phyloP scores from a whole-genome alignment of 2,888 invertebrate species.

The Thereva unica region DNA sequence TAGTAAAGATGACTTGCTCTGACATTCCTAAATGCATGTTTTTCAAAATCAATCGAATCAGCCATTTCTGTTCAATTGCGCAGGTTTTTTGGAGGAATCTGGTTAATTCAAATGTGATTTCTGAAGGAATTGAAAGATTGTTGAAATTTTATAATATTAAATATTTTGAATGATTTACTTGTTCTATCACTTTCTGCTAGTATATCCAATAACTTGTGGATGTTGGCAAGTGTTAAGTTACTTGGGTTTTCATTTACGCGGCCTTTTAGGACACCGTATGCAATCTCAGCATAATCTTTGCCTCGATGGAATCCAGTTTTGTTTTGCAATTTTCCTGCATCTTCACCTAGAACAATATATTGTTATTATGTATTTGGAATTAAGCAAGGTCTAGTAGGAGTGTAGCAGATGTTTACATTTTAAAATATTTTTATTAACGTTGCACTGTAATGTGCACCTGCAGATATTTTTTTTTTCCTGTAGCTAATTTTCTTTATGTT shows the following conservation, averaged over 20 bases:
- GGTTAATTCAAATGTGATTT: slow-evolving; percentile 67
- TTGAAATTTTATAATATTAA: slow-evolving; percentile 15
- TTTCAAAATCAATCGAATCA: slow-evolving; percentile 85
- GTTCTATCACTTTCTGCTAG: slow-evolving; percentile 70
- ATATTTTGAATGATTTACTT: slow-evolving; percentile 59
- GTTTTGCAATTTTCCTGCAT: slow-evolving; percentile 48
- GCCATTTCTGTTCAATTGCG: slow-evolving; percentile 84
- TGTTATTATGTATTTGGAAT: background rate
- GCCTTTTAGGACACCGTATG: slow-evolving; percentile 70
- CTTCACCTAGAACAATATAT: slow-evolving; percentile 51
- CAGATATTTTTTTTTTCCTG: no score
- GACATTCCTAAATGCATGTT: slow-evolving; percentile 79
- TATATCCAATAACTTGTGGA: slow-evolving; percentile 76
- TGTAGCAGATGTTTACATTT: background rate
- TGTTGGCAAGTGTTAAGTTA: slow-evolving; percentile 66
- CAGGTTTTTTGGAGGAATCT: slow-evolving; percentile 70
- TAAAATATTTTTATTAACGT: background rate
- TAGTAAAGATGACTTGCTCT: slow-evolving; percentile 68
- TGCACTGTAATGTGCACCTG: background rate
- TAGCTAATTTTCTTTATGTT: no score
- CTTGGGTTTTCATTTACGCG: slow-evolving; percentile 58
- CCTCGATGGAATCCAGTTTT: background rate
- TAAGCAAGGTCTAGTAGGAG: background rate
- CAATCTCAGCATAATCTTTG: slow-evolving; percentile 81
- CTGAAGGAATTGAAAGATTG: slow-evolving; percentile 45